Percentiles rank a stretch among this genome's conserved stretches.
Evolutionary conservation across 2,113 vertebrate species (phyloP).

Genomic region (Ancistrus triradiatus): DNA sequence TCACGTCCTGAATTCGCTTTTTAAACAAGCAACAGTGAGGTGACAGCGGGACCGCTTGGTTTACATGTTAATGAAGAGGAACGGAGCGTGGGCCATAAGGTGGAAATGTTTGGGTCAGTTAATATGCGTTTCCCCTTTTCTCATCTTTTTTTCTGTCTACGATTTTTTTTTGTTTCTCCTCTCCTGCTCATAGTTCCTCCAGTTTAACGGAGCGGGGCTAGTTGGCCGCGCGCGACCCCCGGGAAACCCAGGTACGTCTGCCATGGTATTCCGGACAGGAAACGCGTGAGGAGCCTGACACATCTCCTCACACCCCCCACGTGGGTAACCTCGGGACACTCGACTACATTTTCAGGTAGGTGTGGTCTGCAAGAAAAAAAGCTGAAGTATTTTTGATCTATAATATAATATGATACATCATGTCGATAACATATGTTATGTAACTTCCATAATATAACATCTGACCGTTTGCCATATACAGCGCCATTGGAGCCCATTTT

Average conservation of each 20-base stretch:
- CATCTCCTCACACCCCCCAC: no score
- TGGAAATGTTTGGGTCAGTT: slow-evolving; percentile 61
- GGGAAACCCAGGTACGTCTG: slow-evolving; percentile 63
- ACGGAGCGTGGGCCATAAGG: slow-evolving; percentile 59
- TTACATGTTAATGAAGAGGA: slow-evolving; percentile 64
- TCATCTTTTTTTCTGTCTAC: slow-evolving; percentile 36
- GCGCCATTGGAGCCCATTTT: no score
- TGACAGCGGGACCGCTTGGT: slow-evolving; percentile 64
- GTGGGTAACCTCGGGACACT: no score
- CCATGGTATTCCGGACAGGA: slow-evolving; percentile 66
- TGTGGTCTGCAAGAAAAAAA: no score
- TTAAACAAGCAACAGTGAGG: slow-evolving; percentile 45
- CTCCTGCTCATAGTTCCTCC: slow-evolving; percentile 28
- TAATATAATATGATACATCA: no score
- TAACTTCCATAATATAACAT: no score
- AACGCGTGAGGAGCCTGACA: slow-evolving; percentile 29
- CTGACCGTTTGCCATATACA: no score
- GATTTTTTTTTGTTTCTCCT: slow-evolving; percentile 13
- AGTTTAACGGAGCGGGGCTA: neutral
- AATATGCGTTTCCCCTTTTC: slow-evolving; percentile 36
- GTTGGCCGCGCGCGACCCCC: slow-evolving; percentile 15
- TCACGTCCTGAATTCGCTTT: slow-evolving; percentile 51
- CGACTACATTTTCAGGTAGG: no score
- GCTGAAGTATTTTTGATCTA: no score
- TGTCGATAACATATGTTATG: no score